These are phyloP conservation scores for Limonius californicus DNA, from an alignment of 1,140 invertebrate genomes.

Conservation along the genomic window DNA sequence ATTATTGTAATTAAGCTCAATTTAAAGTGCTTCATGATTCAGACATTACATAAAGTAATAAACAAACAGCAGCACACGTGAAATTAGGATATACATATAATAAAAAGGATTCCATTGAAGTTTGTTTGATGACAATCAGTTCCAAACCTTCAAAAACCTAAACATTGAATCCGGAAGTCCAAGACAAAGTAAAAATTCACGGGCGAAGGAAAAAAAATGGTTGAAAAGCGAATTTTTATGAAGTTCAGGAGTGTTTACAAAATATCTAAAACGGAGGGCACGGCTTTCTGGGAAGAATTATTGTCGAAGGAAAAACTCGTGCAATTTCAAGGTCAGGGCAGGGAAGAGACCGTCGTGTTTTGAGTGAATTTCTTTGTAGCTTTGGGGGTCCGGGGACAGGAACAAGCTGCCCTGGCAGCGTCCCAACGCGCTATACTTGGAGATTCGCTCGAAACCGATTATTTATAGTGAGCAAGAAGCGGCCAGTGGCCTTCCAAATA, in stretches of 20 bases:
- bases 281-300: not conserved
- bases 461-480: constrained; percentile 54
- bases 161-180: too few relatives aligned
- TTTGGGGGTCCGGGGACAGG: constrained; percentile 44
- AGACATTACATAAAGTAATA: too few relatives aligned
- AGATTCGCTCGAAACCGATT: constrained; percentile 57
- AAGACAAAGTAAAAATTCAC: too few relatives aligned
- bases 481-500: constrained; percentile 56
- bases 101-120: too few relatives aligned
- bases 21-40: too few relatives aligned
- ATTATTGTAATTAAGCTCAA: too few relatives aligned
- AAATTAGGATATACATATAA: too few relatives aligned
- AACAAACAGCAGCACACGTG: too few relatives aligned
- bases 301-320: not conserved
- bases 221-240: not conserved
- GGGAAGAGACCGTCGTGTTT: constrained; percentile 11
- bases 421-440: constrained; percentile 70
- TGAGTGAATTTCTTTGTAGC: constrained; percentile 23
- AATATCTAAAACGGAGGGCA: not conserved
- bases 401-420: constrained; percentile 55
- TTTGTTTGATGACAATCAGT: too few relatives aligned
- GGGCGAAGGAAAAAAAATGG: not conserved
- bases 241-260: not conserved
- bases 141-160: too few relatives aligned
- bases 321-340: constrained; percentile 2